phyloP scores from a whole-genome alignment of 2,888 invertebrate species.

The Cylloceria caligata region DNA sequence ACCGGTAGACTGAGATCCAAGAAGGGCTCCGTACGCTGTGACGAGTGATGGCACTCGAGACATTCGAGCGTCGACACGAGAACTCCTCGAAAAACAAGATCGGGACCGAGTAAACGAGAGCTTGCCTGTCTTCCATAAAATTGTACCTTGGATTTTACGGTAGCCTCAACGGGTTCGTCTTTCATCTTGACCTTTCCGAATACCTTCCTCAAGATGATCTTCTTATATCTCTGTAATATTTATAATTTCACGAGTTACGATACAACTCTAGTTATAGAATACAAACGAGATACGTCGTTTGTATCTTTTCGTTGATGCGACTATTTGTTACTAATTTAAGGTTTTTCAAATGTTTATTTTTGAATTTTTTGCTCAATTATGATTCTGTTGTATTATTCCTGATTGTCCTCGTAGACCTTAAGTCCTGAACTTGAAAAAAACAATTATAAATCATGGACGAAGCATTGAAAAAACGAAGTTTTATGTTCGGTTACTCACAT shows the following conservation, averaged over 20 bases:
- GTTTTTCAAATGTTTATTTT: too few species aligned
- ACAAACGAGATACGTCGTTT: neutral
- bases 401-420: too few species aligned
- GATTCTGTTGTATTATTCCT: too few species aligned
- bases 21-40: slow-evolving; percentile 96
- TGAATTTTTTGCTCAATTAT: too few species aligned
- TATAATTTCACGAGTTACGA: neutral
- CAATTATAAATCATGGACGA: neutral
- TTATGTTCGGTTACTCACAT: slow-evolving; percentile 75
- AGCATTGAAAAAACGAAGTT: neutral
- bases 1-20: slow-evolving; percentile 97
- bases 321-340: neutral
- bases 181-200: slow-evolving; percentile 87
- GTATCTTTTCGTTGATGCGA: neutral
- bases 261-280: neutral
- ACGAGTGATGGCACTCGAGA: slow-evolving; percentile 94
- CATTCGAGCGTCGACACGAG: slow-evolving; percentile 96
- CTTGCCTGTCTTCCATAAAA: slow-evolving; percentile 93
- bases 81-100: slow-evolving; percentile 97
- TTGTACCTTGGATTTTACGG: slow-evolving; percentile 91
- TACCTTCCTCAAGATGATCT: slow-evolving; percentile 91
- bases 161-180: slow-evolving; percentile 91
- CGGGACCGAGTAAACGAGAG: slow-evolving; percentile 91
- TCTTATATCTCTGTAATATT: slow-evolving; percentile 90
- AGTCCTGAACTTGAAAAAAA: neutral